These are phyloP conservation scores for Chaetura pelagica DNA, from an alignment of 2,113 vertebrate genomes.

Conservation along the genomic window DNA sequence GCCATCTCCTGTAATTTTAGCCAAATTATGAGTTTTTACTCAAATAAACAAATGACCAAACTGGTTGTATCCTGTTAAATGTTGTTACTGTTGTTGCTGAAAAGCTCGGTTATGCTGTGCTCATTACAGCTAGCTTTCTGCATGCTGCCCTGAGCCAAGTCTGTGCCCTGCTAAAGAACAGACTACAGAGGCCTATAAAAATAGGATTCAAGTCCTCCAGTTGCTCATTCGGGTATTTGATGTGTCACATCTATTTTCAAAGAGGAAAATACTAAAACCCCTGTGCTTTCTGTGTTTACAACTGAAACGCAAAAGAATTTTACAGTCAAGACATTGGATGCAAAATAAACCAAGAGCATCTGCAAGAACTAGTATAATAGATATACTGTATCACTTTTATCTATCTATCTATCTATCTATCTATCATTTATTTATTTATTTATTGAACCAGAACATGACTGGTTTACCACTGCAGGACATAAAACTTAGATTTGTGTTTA, in stretches of 20 bases:
- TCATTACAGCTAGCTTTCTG: neutral
- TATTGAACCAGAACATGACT: neutral
- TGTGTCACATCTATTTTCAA: neutral
- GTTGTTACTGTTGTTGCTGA: neutral
- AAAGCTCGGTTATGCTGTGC: neutral
- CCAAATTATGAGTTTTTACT: neutral
- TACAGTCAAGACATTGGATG: neutral
- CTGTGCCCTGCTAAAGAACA: neutral
- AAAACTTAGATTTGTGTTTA: conserved; percentile 62
- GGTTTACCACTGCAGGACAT: conserved; percentile 31
- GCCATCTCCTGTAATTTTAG: neutral
- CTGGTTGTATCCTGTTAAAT: neutral
- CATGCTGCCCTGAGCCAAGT: neutral
- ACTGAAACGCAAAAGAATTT: neutral
- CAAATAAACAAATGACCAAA: neutral
- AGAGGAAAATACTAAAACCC: neutral
- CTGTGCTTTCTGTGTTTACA: neutral
- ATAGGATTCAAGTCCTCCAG: neutral
- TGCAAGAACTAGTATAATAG: conserved; percentile 2
- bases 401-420: no score
- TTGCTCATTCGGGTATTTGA: neutral
- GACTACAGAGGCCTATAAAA: neutral
- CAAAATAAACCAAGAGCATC: conserved; percentile 17
- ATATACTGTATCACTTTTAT: no score
- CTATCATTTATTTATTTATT: no score